Percentiles rank a stretch among this genome's conserved stretches.
These are phyloP conservation scores for Hylaeus anthracinus DNA, from an alignment of 1,140 invertebrate species.

Conservation along the genomic window DNA sequence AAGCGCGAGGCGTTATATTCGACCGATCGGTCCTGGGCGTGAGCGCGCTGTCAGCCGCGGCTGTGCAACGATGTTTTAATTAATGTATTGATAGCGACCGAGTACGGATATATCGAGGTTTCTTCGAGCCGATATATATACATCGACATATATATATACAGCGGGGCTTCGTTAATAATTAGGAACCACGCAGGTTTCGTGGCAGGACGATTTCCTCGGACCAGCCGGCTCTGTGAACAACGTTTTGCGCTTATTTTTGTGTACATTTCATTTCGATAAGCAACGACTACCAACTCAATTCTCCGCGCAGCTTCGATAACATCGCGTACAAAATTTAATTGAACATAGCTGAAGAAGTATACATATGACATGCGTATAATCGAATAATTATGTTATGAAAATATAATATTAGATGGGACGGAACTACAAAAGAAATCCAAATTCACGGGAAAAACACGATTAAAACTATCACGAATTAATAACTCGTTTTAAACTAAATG, in stretches of 20 bases:
- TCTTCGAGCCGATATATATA: conserved; percentile 40
- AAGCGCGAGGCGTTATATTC: conserved; percentile 48
- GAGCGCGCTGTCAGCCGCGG: conserved; percentile 65
- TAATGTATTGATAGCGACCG: conserved; percentile 71
- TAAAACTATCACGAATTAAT: too few species aligned
- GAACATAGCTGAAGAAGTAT: too few species aligned
- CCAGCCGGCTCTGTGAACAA: background rate
- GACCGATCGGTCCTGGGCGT: conserved; percentile 66
- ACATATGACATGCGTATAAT: too few species aligned
- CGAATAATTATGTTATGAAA: too few species aligned
- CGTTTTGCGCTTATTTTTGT: background rate
- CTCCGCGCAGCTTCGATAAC: too few species aligned
- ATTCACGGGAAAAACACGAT: too few species aligned
- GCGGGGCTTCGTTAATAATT: conserved; percentile 63
- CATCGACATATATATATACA: conserved; percentile 36
- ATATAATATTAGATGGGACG: too few species aligned
- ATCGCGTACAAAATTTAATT: too few species aligned
- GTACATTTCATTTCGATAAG: too few species aligned
- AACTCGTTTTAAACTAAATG: too few species aligned
- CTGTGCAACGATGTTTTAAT: conserved; percentile 71
- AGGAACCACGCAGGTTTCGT: conserved; percentile 25
- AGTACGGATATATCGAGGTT: conserved; percentile 43
- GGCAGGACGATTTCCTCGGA: conserved; percentile 20
- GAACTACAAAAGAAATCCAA: too few species aligned
- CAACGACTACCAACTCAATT: too few species aligned